These are phyloP conservation scores for Lasioglossum zephyrum DNA, from an alignment of 2,888 invertebrate genomes.

Conservation along the genomic window DNA sequence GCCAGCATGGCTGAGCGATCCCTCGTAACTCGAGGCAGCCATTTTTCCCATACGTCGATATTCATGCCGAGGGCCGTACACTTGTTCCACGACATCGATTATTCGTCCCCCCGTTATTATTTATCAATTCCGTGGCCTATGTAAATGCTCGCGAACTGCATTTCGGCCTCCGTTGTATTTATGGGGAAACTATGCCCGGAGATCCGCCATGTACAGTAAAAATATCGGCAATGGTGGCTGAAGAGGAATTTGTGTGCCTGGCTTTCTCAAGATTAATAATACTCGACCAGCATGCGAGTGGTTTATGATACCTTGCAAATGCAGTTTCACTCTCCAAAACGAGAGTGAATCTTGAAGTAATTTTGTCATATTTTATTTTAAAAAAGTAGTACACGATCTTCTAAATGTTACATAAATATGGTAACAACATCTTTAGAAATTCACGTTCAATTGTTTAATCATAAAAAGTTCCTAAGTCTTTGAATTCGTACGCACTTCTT, in stretches of 20 bases:
- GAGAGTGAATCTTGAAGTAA: not conserved
- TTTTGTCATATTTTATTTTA: not conserved
- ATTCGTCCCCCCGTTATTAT: constrained; percentile 48
- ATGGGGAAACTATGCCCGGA: not conserved
- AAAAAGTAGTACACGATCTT: not conserved
- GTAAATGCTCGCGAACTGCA: constrained; percentile 10
- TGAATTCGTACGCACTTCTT: not conserved
- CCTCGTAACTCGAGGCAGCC: constrained; percentile 70
- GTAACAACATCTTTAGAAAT: not conserved
- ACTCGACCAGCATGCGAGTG: not conserved
- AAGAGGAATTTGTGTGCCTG: not conserved
- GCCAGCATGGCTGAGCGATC: constrained; percentile 69
- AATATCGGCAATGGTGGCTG: not conserved
- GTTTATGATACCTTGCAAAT: not conserved
- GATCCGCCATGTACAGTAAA: not conserved
- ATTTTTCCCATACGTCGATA: constrained; percentile 53
- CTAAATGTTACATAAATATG: not conserved
- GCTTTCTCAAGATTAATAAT: not conserved
- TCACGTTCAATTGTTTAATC: not conserved
- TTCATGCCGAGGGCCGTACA: constrained; percentile 46
- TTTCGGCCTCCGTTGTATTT: not conserved
- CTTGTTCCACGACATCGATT: constrained; percentile 48
- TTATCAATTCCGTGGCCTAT: constrained; percentile 40
- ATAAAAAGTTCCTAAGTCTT: not conserved
- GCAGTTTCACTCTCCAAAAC: not conserved